Evolutionary conservation across 2,888 invertebrate species (phyloP), one percentile per base, ranked within the genome.

Genomic region (Desoria tigrina): DNA sequence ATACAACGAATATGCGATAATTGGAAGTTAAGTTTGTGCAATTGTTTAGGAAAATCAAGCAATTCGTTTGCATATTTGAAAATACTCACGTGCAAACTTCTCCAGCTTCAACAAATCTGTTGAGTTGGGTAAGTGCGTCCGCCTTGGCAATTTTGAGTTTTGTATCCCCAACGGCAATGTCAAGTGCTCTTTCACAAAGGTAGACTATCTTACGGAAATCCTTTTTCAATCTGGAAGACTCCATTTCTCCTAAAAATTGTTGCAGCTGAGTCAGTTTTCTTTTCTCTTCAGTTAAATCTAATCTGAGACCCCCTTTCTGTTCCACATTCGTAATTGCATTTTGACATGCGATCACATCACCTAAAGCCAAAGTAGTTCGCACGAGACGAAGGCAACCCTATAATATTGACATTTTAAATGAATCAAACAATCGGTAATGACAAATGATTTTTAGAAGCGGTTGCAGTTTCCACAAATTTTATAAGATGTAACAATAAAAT

Each of bases 311-410:
- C 2, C 64, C 63, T 21, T 56, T n/a, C 21, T 69, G 66, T 2
- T 18, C 45, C 1, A 45, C 45, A 1, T 37, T 39, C 2, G 62
- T 55, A 42, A 75, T 53, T 79, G 72, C 71, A n/a, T 61, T 42
- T 61, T 72, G 66, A 61, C 74, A 72, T 57, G 89, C 90, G 60
- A 86, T 83, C 9, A 90, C 79, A 78, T 95, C 93, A 49, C 96
- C 93, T 76, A 92, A 80, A 50, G 89, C 87, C 78, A 95, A 84
- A 73, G 87, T 88, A 79, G 94, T 94, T 82, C 94, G 94, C 53
- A 90, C 88, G 75, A 93, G 88, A 68, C 86, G 82, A 21, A 82
- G 70, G 76, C 85, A 84, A n/a, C 84, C 86, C 57, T 57, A 9
- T 21, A 57, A 37, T 42, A 23, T 51, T 21, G 11, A 86, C 86